Evolutionary conservation across 2,113 vertebrate species (phyloP).

Genomic region (Melierax canorus): DNA sequence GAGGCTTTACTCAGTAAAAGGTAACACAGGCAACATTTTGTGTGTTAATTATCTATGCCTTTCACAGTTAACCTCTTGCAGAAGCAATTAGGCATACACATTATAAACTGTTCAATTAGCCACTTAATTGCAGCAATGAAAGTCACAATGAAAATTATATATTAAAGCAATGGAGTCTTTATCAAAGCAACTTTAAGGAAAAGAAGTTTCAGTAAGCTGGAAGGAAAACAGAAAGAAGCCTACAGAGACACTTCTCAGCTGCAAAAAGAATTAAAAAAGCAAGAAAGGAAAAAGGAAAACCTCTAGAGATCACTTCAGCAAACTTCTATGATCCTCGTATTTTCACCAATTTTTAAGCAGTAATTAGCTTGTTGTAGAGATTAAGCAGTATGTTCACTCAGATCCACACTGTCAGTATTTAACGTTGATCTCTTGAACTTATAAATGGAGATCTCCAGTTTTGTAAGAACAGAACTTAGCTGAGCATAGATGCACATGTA

Average conservation of each 20-base stretch:
- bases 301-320: not conserved
- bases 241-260: not conserved
- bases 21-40: not conserved
- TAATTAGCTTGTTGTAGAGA: not conserved
- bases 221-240: not conserved
- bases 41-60: not conserved
- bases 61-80: slow-evolving; percentile 29
- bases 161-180: not conserved
- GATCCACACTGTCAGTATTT: not conserved
- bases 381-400: not conserved
- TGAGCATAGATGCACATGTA: not conserved
- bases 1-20: not conserved
- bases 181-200: not conserved
- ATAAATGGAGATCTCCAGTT: not conserved
- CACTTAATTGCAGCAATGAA: slow-evolving; percentile 49
- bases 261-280: not conserved
- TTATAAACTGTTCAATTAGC: slow-evolving; percentile 56
- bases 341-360: not conserved
- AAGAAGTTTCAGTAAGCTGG: not conserved
- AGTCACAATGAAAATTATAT: slow-evolving; percentile 40
- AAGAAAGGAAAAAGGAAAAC: not conserved
- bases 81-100: slow-evolving; percentile 19
- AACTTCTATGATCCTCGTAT: not conserved
- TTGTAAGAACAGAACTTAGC: not conserved
- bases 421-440: not conserved